A percentile compares a stretch with the other conserved stretches of the same genome.
These are phyloP conservation scores for Stegana nigrithorax DNA, from an alignment of 2,888 invertebrate species.

Conservation along the genomic window DNA sequence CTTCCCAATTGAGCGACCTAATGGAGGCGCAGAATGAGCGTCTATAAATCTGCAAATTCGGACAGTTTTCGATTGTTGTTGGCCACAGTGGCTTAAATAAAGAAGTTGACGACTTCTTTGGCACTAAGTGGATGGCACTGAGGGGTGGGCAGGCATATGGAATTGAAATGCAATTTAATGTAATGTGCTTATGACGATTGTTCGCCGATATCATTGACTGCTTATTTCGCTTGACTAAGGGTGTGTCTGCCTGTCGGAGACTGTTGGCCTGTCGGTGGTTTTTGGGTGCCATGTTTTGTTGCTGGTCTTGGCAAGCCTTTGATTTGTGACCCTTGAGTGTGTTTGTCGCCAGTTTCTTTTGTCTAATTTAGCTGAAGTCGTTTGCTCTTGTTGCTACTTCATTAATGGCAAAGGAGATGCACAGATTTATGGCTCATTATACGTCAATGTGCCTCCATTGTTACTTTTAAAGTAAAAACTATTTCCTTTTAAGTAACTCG, in stretches of 20 bases:
- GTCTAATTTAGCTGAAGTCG: no score
- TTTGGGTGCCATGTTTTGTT: slow-evolving; percentile 27
- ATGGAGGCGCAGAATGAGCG: background rate
- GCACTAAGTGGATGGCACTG: background rate
- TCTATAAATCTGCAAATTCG: slow-evolving; percentile 38
- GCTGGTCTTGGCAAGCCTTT: slow-evolving; percentile 50
- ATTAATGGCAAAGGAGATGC: no score
- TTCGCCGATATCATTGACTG: background rate
- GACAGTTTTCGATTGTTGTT: slow-evolving; percentile 34
- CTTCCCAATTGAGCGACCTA: no score
- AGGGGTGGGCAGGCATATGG: slow-evolving; percentile 24
- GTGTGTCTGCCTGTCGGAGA: slow-evolving; percentile 16
- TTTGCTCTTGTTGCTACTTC: background rate
- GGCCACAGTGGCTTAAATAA: no score
- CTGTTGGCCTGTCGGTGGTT: background rate
- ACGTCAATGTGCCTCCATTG: background rate
- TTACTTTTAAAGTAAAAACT: no score
- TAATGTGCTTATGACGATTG: slow-evolving; percentile 63
- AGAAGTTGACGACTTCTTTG: slow-evolving; percentile 29
- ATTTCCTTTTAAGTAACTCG: no score
- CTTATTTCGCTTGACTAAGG: slow-evolving; percentile 39
- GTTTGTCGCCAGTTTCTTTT: no score
- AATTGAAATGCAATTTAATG: slow-evolving; percentile 64
- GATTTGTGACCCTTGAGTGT: no score
- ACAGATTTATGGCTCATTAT: no score